phyloP scores from a whole-genome alignment of 1,140 invertebrate genomes.

The Drosophila seguyi region DNA sequence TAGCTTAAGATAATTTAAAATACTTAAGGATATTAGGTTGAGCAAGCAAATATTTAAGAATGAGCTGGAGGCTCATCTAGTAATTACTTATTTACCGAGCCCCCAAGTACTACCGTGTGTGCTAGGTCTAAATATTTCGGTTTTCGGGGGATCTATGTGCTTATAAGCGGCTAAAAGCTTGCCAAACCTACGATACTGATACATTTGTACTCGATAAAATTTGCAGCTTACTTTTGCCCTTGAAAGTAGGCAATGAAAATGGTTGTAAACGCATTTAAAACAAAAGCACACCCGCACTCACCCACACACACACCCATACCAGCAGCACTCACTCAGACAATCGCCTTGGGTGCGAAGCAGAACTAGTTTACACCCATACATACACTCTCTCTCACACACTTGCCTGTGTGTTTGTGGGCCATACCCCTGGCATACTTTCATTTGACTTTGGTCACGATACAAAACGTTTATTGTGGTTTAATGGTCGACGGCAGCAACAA shows the following conservation, averaged over 20 bases:
- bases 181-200: constrained; percentile 19
- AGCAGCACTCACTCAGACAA: constrained; percentile 43
- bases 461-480: constrained; percentile 80
- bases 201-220: constrained; percentile 22
- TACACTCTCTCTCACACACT: constrained; percentile 9
- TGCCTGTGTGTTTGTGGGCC: constrained; percentile 59
- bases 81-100: background rate
- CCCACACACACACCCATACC: background rate
- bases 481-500: constrained; percentile 49
- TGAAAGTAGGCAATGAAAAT: constrained; percentile 55
- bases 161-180: constrained; percentile 36
- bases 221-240: constrained; percentile 21
- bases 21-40: background rate
- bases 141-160: constrained; percentile 2
- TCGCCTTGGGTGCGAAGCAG: constrained; percentile 40
- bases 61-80: background rate
- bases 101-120: background rate
- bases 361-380: constrained; percentile 38
- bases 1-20: background rate
- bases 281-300: constrained; percentile 36
- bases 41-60: background rate
- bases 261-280: constrained; percentile 50
- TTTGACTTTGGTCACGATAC: constrained; percentile 83
- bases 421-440: constrained; percentile 81
- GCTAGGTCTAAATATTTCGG: background rate